Percentiles rank a stretch among this genome's conserved stretches.
These are phyloP conservation scores for Anas bahamensis DNA, from an alignment of 2,797 vertebrate species.

Conservation along the genomic window DNA sequence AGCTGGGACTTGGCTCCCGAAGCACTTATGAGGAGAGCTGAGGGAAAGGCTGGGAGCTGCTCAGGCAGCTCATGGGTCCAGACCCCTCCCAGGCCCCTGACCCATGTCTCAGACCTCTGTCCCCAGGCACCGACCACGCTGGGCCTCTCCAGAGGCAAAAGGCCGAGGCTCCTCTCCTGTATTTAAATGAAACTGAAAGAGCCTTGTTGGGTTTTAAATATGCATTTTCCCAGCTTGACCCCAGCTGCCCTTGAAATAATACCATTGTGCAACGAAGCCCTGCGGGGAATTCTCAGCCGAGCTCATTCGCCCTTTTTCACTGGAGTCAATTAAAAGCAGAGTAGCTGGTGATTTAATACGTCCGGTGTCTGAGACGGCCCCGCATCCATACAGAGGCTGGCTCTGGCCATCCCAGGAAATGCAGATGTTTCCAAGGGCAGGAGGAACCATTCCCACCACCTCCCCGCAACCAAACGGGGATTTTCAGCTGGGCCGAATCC, in stretches of 20 bases:
- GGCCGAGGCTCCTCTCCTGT: not conserved
- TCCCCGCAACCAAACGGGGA: not conserved
- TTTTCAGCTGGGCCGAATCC: not conserved
- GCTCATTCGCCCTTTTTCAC: slow-evolving; percentile 37
- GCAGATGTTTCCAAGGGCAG: not conserved
- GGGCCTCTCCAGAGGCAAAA: not conserved
- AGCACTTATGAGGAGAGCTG: not conserved
- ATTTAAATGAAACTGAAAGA: not conserved
- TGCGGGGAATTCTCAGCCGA: slow-evolving; percentile 17
- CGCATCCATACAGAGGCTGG: not conserved
- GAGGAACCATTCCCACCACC: not conserved
- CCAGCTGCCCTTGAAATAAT: slow-evolving; percentile 36
- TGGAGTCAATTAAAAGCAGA: slow-evolving; percentile 58
- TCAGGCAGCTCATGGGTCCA: accelerated
- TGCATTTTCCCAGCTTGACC: not conserved
- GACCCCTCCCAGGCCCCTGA: not conserved
- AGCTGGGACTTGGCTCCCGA: not conserved
- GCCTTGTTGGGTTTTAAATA: not conserved
- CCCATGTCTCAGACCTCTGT: not conserved
- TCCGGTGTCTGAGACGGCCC: slow-evolving; percentile 2
- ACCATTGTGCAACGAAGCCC: not conserved
- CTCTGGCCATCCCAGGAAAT: not conserved
- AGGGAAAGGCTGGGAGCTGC: not conserved
- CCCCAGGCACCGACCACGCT: not conserved
- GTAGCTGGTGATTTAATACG: slow-evolving; percentile 40